A percentile compares a stretch with the other conserved stretches of the same genome.
phyloP scores from a whole-genome alignment of 2,113 vertebrate species.

The Crotalus horridus region DNA sequence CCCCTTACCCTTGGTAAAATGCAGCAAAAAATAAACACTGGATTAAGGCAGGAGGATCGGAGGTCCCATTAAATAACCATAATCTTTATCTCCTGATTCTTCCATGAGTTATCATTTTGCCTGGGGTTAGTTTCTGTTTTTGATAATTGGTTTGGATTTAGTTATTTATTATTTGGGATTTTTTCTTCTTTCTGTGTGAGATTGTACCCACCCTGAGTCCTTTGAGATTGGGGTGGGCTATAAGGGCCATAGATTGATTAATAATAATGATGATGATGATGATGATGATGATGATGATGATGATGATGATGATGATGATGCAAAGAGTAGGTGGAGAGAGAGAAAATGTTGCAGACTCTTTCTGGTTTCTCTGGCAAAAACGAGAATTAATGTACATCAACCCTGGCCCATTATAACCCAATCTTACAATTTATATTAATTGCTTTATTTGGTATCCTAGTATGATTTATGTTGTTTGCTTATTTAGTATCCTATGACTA shows the following conservation, averaged over 20 bases:
- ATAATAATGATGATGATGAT: too few relatives aligned
- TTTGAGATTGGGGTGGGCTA: neutral
- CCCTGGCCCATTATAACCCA: neutral
- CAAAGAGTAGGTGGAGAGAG: neutral
- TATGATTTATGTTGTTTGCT: too few relatives aligned
- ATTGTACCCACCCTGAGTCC: neutral
- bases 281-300: neutral
- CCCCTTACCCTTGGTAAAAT: neutral
- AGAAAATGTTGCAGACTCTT: neutral
- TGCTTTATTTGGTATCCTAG: too few relatives aligned
- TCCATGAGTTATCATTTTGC: neutral
- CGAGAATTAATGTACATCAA: neutral
- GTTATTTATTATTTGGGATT: neutral
- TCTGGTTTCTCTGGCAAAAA: neutral
- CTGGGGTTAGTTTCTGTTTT: neutral
- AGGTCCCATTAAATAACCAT: neutral
- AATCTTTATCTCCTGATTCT: neutral
- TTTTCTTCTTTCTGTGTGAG: neutral
- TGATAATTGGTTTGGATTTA: neutral
- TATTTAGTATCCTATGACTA: too few relatives aligned
- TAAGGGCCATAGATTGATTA: neutral
- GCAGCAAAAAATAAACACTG: neutral
- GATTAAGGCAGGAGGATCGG: neutral
- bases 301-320: neutral
- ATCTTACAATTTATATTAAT: too few relatives aligned